Conservation (phyloP, 1,140 invertebrate species). For the Papilio aristodemus region DNA sequence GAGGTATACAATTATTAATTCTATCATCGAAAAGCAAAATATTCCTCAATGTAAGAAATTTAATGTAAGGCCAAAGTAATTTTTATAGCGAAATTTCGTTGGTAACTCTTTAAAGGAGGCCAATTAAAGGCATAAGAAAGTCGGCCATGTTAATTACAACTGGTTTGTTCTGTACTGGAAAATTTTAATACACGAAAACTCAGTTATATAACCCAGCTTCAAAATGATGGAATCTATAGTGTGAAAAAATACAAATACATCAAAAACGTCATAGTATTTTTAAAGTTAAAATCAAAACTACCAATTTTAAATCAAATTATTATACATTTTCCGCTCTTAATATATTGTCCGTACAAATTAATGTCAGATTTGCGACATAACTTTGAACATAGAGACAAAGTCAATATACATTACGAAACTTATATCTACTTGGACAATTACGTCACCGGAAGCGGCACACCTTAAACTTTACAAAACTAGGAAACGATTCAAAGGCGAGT, state of each 20-base stretch:
- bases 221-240: too few species aligned
- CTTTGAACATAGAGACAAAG: neutral
- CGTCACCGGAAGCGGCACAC: neutral
- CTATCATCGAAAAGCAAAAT: too few species aligned
- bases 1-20: too few species aligned
- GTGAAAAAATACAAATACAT: too few species aligned
- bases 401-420: conserved; percentile 7
- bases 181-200: neutral
- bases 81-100: neutral
- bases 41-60: too few species aligned
- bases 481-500: neutral
- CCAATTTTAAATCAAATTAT: too few species aligned
- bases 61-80: neutral
- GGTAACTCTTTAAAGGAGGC: conserved; percentile 13
- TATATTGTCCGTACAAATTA: neutral
- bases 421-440: neutral
- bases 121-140: conserved; percentile 21
- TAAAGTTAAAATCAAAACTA: too few species aligned
- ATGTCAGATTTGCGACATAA: neutral
- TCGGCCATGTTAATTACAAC: conserved; percentile 1
- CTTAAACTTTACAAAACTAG: neutral
- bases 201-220: too few species aligned
- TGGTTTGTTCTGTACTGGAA: conserved; percentile 6
- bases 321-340: neutral
- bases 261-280: too few species aligned